Evolutionary conservation across 2,888 invertebrate genomes (phyloP).

Genomic region (Ommatoiulus sabulosus): DNA sequence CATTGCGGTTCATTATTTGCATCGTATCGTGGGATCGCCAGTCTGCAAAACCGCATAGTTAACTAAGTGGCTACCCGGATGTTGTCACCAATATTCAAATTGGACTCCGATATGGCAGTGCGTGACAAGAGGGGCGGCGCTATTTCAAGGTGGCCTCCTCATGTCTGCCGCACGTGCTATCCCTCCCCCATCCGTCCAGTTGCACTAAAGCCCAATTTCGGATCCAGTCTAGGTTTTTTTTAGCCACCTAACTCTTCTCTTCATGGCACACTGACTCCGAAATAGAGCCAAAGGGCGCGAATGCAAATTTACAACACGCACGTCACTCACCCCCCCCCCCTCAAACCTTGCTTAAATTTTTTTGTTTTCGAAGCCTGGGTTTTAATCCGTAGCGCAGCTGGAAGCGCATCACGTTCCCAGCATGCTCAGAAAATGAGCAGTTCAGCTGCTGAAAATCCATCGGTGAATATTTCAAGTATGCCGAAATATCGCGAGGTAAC

Average conservation of each 20-base stretch:
- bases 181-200: not conserved
- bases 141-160: not conserved
- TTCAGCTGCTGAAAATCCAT: constrained; percentile 36
- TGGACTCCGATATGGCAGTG: not conserved
- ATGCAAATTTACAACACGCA: not conserved
- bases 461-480: not conserved
- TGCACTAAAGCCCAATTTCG: not conserved
- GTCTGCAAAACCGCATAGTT: constrained; percentile 6
- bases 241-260: not conserved
- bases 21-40: not conserved
- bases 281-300: constrained; percentile 18
- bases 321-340: not conserved
- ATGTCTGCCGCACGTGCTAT: not conserved
- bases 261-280: constrained; percentile 22
- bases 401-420: constrained; percentile 39
- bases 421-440: constrained; percentile 18
- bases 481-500: not conserved
- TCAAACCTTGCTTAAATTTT: not conserved
- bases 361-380: not conserved
- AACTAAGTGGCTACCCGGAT: constrained; percentile 12
- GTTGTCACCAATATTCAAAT: constrained; percentile 20
- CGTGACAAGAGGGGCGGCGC: constrained; percentile 20
- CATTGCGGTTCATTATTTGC: constrained; percentile 38
- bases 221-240: not conserved
- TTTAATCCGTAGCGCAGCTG: constrained; percentile 43